Base-by-base conservation (phyloP, 1,140 invertebrate species). In the Rhopalosiphum padi region DNA sequence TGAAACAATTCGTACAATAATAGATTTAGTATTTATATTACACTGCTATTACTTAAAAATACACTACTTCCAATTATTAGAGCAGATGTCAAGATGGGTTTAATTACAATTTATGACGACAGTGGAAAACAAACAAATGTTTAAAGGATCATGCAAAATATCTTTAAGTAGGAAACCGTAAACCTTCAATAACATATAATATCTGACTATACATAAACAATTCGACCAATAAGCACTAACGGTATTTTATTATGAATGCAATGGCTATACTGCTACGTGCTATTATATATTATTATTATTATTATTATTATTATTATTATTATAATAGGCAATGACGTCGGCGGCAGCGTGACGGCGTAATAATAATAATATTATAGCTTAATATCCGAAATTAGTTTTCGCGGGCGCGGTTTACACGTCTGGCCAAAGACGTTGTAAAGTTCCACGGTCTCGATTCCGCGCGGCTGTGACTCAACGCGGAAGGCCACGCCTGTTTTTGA, bases 401-500 rank as follows among this genome's bases (percentile, higher is more conserved):
- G 41, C 22, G 46, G 30, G 87, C 87, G 87, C 87, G 30, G 46
- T 51, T 35, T 53, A 51, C 46, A 18, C 7, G 46, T 53, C 3
- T 22, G 7, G 21, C 46, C 87, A 88, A 88, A 88, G 87, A 88
- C 48, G 48, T 88, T 88, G 8, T 53, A 88, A 23, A 23, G 23
- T 51, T 22, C 48, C 83, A 85, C 18, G 11, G 25, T n/a, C 11
- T n/a, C 48, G n/a, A 1, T 46, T 21, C 23, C 43, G 86, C 46
- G 43, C 30, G 30, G 86, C 30, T 43, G 41, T 87, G 37, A 88
- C 48, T 22, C 30, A 48, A 88, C 48, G 46, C 46, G 46, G 48
- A 53, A 88, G 87, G 87, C 87, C 87, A 88, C 87, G 87, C 87
- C 87, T 88, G 48, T 88, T 88, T 83, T 88, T 88, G 46, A 88